Base-by-base conservation (phyloP, 1,140 invertebrate genomes). In the Cherax destructor region DNA sequence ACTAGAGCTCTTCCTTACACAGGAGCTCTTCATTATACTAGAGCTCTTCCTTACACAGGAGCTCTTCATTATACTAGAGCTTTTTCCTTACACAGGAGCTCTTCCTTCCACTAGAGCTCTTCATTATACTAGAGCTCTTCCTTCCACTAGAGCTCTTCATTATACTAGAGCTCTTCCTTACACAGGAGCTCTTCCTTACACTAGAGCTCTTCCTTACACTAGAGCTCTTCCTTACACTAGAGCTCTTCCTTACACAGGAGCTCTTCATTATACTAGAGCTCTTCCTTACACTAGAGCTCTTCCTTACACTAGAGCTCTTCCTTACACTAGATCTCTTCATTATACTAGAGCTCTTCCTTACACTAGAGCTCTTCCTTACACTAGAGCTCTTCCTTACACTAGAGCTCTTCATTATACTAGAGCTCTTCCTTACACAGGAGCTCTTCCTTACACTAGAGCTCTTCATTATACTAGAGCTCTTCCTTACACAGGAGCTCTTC, bases 61-160 rank as follows among this genome's bases (percentile, higher is more conserved):
- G 69, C 87, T 88, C 87, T 78, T n/a, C n/a, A n/a, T 88, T 88
- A 88, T 83, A 78, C 59, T 83, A 13, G 52, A 56, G 52, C 6
- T n/a, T 13, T 0, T 56, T 1, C 52, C 13, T 5, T 56, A n/a
- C n/a, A n/a, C n/a, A n/a, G n/a, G n/a, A n/a, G n/a, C n/a, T n/a
- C n/a, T n/a, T n/a, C n/a, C n/a, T n/a, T n/a, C n/a, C n/a, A n/a
- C n/a, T n/a, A n/a, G n/a, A n/a, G n/a, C n/a, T n/a, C n/a, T n/a
- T n/a, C n/a, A n/a, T n/a, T n/a, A 56, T 56, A 6, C 52, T 10
- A 13, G 52, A 56, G 3, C 0, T 10, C 52, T 18, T 18, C 61
- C 18, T 18, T 1, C 1, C 13, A 65, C 13, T 65, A 2, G 1
- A 65, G 16, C 61, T 0, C 61, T 65, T 13, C 61, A 1, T 65